These are phyloP conservation scores for Antechinus flavipes DNA, from an alignment of 2,113 vertebrate genomes.

Conservation along the genomic window DNA sequence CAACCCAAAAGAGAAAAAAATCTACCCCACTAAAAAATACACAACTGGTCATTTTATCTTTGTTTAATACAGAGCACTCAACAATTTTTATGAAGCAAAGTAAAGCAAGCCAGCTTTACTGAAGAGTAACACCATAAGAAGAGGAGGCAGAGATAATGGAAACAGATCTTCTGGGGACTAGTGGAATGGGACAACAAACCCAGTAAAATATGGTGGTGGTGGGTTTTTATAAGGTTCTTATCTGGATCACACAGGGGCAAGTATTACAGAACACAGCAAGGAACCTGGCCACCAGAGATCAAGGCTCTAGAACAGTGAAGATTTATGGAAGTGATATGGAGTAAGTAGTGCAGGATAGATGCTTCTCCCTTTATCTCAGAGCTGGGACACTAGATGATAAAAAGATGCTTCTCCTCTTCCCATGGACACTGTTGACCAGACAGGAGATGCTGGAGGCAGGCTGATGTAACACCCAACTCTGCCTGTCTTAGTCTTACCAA, in stretches of 20 bases:
- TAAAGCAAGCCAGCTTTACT: neutral
- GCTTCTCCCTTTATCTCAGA: no score
- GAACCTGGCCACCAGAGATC: neutral
- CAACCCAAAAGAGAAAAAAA: neutral
- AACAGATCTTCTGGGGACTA: neutral
- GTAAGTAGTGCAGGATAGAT: neutral
- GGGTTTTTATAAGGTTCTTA: neutral
- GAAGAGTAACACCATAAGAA: neutral
- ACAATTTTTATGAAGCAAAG: neutral
- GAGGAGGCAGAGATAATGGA: neutral
- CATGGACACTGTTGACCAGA: neutral
- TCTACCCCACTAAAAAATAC: neutral
- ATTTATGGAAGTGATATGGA: neutral
- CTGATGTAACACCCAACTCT: no score
- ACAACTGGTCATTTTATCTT: neutral
- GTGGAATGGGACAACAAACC: neutral
- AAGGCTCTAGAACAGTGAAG: neutral
- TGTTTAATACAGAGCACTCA: neutral
- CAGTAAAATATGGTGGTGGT: neutral
- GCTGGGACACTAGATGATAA: no score
- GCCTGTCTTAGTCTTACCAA: no score
- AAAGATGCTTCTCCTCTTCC: neutral
- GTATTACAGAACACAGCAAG: neutral
- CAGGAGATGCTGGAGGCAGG: neutral
- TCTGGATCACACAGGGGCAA: neutral